Base-by-base conservation (phyloP, 2,888 invertebrate species). In the Leptinotarsa tumamoca region DNA sequence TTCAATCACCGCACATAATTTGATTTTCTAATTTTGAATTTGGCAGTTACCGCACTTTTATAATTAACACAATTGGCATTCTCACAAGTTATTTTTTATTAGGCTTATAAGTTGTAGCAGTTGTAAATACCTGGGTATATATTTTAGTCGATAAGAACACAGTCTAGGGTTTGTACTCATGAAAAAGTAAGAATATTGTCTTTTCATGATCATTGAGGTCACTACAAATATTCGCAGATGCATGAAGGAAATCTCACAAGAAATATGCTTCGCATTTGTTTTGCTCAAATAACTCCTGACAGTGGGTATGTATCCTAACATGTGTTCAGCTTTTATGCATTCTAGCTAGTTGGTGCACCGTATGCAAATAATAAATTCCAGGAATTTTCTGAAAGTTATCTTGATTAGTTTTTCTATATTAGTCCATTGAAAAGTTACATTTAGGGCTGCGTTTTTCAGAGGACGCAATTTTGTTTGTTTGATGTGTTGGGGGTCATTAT, bases 61-160 rank as follows among this genome's bases (percentile, higher is more conserved):
- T 67, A 43, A 78, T 69, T 70, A 75, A 68, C 56, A 78, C 78
- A 79, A 78, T 76, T 80, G 79, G 79, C 79, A 78, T 58, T 71
- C 58, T 52, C 73, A 76, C 79, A 80, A 78, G 75, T 73, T 77
- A 68, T 77, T 71, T 73, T 69, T 68, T 67, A 49, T 50, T 43
- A 58, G 56, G 43, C 14, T 71, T 72, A 56, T 58, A 49, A 71
- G 69, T 66, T 72, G 51, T 68, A 73, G 50, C 33, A 63, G 56
- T 74, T 68, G 66, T 71, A 68, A 63, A 71, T 69, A 68, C 23
- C 27, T 50, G 50, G 21, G 51, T 67, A 61, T 23, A 74, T 74
- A 68, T 54, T 72, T 52, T 54, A 77, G 71, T 74, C 56, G 71
- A 71, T 73, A 73, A 63, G 67, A 71, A 72, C 68, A 68, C 73